phyloP scores from a whole-genome alignment of 2,113 vertebrate species.

The Megaceryle maxima region DNA sequence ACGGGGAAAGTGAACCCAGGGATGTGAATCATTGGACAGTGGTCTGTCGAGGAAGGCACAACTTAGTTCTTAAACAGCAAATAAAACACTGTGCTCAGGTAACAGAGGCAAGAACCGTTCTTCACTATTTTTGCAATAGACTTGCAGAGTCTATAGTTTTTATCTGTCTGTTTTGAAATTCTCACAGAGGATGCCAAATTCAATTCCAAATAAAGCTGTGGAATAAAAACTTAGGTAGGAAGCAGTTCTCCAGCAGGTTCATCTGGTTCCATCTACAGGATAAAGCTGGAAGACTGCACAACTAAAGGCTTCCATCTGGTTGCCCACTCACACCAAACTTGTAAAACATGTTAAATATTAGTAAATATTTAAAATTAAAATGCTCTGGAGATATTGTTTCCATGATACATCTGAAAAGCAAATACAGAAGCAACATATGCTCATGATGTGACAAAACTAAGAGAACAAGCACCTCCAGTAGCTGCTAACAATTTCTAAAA shows the following conservation, averaged over 20 bases:
- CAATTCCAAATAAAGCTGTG: not conserved
- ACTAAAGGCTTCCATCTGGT: not conserved
- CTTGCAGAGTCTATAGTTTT: not conserved
- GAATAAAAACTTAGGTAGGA: not conserved
- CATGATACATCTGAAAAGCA: not conserved
- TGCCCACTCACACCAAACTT: not conserved
- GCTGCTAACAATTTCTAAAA: not conserved
- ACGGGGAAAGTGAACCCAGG: slow-evolving; percentile 96
- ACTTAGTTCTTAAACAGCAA: not conserved
- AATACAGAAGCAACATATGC: not conserved
- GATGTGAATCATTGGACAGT: slow-evolving; percentile 94
- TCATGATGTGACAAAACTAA: not conserved
- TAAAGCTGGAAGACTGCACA: not conserved
- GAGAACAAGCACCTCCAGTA: not conserved
- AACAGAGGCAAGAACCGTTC: not conserved
- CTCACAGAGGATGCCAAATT: not conserved
- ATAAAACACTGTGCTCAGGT: not conserved
- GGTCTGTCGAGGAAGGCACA: slow-evolving; percentile 67
- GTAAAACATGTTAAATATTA: not conserved
- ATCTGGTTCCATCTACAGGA: not conserved
- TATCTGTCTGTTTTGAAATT: not conserved
- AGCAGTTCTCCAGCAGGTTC: not conserved
- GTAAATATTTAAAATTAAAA: not conserved
- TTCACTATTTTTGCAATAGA: not conserved
- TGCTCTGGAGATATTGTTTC: not conserved